These are phyloP conservation scores for cattle (Bos taurus) DNA, from an alignment of 2,113 vertebrate genomes.

Conservation along the genomic window DNA sequence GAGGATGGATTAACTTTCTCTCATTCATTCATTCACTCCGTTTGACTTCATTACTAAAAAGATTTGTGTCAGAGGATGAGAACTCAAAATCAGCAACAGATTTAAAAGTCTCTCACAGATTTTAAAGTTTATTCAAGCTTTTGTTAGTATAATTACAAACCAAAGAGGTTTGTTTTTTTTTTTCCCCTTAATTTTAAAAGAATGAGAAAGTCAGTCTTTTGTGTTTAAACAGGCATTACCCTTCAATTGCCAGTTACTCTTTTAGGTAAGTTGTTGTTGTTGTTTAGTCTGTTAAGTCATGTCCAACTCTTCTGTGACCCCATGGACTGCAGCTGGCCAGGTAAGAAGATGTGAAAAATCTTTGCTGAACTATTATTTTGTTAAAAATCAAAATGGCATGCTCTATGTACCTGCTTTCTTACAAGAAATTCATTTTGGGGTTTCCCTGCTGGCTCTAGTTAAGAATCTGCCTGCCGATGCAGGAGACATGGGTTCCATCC, in stretches of 20 bases:
- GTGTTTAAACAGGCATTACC: not conserved
- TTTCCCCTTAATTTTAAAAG: not conserved
- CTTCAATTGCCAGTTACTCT: not conserved
- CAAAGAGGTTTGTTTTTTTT: not conserved
- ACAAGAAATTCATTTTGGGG: not conserved
- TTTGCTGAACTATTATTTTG: not conserved
- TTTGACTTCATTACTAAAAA: not conserved
- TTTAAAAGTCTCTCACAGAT: not conserved
- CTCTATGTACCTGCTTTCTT: not conserved
- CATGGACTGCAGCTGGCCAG: not conserved
- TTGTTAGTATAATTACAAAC: not conserved
- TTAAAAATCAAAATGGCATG: not conserved
- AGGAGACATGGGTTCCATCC: not conserved
- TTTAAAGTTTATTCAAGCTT: not conserved
- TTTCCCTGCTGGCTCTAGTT: not conserved
- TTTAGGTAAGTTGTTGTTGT: not conserved
- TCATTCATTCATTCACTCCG: not conserved
- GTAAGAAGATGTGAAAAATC: not conserved
- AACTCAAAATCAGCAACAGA: not conserved
- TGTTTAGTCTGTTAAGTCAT: not conserved
- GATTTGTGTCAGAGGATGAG: not conserved
- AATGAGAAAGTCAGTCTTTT: not conserved
- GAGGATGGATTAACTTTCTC: not conserved
- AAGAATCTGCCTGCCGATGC: not conserved
- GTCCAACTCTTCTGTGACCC: not conserved